Conservation (phyloP, 2,888 invertebrate species). For the Patella caerulea region DNA sequence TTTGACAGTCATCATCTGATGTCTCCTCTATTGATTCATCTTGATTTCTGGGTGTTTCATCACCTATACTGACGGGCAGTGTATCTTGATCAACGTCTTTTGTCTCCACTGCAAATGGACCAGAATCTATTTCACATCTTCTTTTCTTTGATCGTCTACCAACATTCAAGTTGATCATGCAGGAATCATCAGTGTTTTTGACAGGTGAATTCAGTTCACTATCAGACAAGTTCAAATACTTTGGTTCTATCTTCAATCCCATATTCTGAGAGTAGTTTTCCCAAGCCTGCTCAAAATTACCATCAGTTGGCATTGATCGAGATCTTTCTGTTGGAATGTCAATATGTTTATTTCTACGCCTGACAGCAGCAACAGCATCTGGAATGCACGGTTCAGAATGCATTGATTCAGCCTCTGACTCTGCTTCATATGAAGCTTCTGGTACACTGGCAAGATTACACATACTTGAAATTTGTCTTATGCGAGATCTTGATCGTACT, state of each 20-base stretch:
- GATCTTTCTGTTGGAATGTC: slow-evolving; percentile 50
- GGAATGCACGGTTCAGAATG: slow-evolving; percentile 35
- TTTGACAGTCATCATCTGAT: too few relatives aligned
- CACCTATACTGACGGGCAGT: too few relatives aligned
- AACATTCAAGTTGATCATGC: too few relatives aligned
- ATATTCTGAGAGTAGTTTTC: slow-evolving; percentile 40
- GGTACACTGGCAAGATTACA: slow-evolving; percentile 63
- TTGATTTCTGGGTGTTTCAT: too few relatives aligned
- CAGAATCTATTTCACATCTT: too few relatives aligned
- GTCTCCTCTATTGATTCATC: too few relatives aligned
- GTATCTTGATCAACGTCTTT: too few relatives aligned
- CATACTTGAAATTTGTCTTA: slow-evolving; percentile 52
- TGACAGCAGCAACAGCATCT: slow-evolving; percentile 38
- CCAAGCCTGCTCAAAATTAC: slow-evolving; percentile 47
- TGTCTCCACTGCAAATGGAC: too few relatives aligned
- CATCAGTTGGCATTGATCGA: slow-evolving; percentile 57
- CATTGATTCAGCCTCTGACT: slow-evolving; percentile 32
- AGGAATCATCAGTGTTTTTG: too few relatives aligned
- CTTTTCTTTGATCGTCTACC: too few relatives aligned
- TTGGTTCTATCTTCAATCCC: neutral
- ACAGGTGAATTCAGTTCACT: neutral
- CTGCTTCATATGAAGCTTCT: slow-evolving; percentile 53
- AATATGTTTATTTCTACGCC: slow-evolving; percentile 42
- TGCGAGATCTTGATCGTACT: slow-evolving; percentile 24
- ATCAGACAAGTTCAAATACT: neutral